phyloP scores from a whole-genome alignment of 2,888 invertebrate genomes.

The Notodonta ziczac region DNA sequence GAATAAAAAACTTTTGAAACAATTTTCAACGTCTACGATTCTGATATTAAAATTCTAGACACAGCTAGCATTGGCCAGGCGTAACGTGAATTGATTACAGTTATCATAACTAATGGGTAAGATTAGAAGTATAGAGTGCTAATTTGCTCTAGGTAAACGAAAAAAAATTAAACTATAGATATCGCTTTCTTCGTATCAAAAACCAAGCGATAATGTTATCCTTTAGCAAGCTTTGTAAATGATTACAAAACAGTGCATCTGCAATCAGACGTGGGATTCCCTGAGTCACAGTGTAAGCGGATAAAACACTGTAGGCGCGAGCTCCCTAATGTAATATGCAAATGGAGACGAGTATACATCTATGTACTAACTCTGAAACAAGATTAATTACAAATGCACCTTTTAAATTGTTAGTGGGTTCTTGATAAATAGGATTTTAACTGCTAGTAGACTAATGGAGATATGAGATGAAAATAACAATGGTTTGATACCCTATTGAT shows the following conservation, averaged over 20 bases:
- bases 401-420: conserved; percentile 1
- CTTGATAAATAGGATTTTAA: not conserved
- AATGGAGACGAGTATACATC: conserved; percentile 7
- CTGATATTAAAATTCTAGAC: too few relatives aligned
- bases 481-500: too few relatives aligned
- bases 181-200: too few relatives aligned
- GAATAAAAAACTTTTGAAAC: too few relatives aligned
- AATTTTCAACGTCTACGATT: too few relatives aligned
- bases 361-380: conserved; percentile 4
- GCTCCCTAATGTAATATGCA: conserved; percentile 16
- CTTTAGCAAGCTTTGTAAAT: conserved; percentile 3
- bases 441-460: not conserved
- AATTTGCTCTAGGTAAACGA: too few relatives aligned
- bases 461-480: not conserved
- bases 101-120: too few relatives aligned
- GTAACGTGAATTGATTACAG: too few relatives aligned
- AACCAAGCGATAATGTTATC: too few relatives aligned
- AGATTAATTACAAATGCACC: conserved; percentile 4
- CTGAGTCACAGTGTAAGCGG: conserved; percentile 14
- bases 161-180: too few relatives aligned
- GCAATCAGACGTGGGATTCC: conserved; percentile 12
- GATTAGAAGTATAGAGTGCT: too few relatives aligned
- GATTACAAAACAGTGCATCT: conserved; percentile 5
- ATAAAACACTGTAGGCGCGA: conserved; percentile 6
- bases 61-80: too few relatives aligned